Conservation (phyloP, 2,113 vertebrate genomes). For the Hippopotamus amphibius region DNA sequence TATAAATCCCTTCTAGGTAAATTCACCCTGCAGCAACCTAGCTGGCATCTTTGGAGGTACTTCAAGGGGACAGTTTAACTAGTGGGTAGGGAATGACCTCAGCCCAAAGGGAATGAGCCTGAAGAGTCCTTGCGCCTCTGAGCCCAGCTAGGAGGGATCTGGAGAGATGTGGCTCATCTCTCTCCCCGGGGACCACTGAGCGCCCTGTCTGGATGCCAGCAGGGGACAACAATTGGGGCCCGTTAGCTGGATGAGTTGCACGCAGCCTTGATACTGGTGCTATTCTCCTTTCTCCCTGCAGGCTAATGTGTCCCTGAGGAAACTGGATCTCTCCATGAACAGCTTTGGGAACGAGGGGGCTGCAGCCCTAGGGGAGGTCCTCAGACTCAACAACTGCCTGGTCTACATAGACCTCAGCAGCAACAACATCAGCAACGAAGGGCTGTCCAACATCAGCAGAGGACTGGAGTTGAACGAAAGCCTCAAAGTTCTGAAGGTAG, state of each 20-base stretch:
- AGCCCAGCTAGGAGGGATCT: not conserved
- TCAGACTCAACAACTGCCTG: slow-evolving; percentile 91
- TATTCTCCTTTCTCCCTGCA: slow-evolving; percentile 76
- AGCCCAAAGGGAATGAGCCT: not conserved
- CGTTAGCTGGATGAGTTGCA: not conserved
- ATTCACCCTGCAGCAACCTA: not conserved
- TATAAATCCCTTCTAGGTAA: not conserved
- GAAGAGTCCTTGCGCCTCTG: not conserved
- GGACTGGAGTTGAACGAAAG: slow-evolving; percentile 92
- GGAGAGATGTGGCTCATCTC: not conserved
- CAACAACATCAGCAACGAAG: slow-evolving; percentile 92
- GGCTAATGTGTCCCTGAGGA: slow-evolving; percentile 90
- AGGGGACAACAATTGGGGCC: not conserved
- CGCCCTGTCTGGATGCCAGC: not conserved
- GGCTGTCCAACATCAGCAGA: slow-evolving; percentile 89
- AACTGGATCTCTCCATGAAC: slow-evolving; percentile 93
- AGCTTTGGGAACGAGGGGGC: slow-evolving; percentile 95
- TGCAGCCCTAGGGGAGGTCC: slow-evolving; percentile 92
- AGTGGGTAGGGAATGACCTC: not conserved
- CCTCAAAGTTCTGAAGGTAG: slow-evolving; percentile 91
- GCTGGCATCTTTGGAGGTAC: not conserved
- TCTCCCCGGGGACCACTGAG: not conserved
- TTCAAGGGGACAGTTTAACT: not conserved
- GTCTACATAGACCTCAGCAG: slow-evolving; percentile 90
- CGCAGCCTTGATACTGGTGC: not conserved